phyloP scores from a whole-genome alignment of 2,797 vertebrate species.

The Prionace glauca region DNA sequence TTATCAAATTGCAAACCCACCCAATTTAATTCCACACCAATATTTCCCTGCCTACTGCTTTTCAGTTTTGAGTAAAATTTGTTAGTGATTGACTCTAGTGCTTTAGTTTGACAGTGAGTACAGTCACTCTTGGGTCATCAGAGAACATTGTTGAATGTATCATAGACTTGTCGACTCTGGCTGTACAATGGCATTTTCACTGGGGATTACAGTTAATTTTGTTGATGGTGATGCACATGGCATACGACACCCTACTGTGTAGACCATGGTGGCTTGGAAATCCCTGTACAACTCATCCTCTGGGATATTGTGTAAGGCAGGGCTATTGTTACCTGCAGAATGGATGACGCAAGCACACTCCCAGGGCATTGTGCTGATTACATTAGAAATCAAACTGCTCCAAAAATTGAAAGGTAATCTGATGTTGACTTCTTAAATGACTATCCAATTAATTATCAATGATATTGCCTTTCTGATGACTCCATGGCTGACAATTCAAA shows the following conservation, averaged over 20 bases:
- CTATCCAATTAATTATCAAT: background rate
- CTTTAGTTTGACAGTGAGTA: background rate
- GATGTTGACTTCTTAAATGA: background rate
- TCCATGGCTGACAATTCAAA: background rate
- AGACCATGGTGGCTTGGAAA: background rate
- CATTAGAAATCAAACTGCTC: background rate
- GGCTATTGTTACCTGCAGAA: background rate
- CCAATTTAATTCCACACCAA: background rate
- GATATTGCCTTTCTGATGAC: background rate
- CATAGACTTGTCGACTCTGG: background rate
- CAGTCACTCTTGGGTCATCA: background rate
- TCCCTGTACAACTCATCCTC: background rate
- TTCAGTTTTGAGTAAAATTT: background rate
- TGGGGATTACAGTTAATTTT: background rate
- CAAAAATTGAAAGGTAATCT: background rate
- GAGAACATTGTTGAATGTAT: background rate
- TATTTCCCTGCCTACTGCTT: no score
- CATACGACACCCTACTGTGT: background rate
- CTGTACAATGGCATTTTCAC: background rate
- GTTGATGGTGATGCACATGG: background rate
- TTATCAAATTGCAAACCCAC: background rate
- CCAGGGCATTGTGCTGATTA: background rate
- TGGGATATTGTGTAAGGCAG: background rate
- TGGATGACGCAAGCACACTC: background rate
- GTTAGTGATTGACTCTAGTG: background rate